A percentile compares a stretch with the other conserved stretches of the same genome.
phyloP scores from a whole-genome alignment of 2,113 vertebrate species.

The Takifugu bimaculatus region DNA sequence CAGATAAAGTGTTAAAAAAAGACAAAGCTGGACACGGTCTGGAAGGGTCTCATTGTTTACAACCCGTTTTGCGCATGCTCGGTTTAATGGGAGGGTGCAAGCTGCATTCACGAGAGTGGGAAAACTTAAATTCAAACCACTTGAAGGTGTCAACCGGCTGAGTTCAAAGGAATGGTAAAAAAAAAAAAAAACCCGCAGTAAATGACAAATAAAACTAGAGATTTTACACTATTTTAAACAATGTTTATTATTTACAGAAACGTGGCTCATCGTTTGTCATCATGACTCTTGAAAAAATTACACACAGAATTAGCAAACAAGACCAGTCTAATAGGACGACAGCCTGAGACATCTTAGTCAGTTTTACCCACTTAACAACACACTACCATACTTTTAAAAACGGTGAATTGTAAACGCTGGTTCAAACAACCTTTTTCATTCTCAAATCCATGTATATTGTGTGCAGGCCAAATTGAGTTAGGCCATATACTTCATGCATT shows the following conservation, averaged over 20 bases:
- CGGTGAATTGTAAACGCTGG: too few relatives aligned
- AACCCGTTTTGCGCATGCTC: constrained; percentile 72
- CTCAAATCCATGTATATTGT: too few relatives aligned
- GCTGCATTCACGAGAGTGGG: constrained; percentile 43
- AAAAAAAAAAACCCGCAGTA: neutral
- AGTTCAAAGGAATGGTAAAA: neutral
- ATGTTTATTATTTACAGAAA: too few relatives aligned
- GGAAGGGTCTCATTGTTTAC: constrained; percentile 79
- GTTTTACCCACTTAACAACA: too few relatives aligned
- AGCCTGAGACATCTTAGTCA: neutral
- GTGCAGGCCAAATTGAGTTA: too few relatives aligned
- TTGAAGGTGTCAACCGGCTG: neutral
- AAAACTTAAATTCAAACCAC: constrained; percentile 7
- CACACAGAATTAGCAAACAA: constrained; percentile 8
- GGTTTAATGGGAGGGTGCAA: constrained; percentile 55
- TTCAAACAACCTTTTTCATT: too few relatives aligned
- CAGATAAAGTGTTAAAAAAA: constrained; percentile 58
- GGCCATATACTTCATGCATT: too few relatives aligned
- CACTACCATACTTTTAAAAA: too few relatives aligned
- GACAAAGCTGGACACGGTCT: constrained; percentile 73
- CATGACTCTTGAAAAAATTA: neutral
- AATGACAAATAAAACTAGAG: neutral
- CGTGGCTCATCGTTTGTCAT: too few relatives aligned
- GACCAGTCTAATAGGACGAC: constrained; percentile 17
- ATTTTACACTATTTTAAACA: too few relatives aligned